Conservation (phyloP, 2,888 invertebrate genomes). For the Aphidoletes aphidimyza region DNA sequence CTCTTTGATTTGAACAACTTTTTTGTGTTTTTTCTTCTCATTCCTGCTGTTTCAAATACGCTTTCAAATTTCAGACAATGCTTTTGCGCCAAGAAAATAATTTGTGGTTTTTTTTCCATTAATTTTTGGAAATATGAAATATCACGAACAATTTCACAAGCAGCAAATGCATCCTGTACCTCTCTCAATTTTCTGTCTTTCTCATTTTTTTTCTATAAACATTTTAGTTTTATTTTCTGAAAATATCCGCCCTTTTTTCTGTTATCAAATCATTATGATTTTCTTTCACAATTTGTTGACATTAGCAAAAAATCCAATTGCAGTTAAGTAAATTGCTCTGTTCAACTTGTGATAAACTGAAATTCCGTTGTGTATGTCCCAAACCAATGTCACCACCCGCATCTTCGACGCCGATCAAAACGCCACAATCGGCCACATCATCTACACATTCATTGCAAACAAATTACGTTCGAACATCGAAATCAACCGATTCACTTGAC, state of each 20-base stretch:
- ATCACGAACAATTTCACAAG: neutral
- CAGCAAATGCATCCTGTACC: neutral
- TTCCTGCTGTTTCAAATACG: neutral
- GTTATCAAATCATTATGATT: conserved; percentile 26
- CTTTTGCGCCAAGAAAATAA: neutral
- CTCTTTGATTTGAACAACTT: neutral
- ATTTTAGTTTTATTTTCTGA: neutral
- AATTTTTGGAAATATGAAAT: no score
- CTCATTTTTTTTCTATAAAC: neutral
- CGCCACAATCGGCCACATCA: neutral
- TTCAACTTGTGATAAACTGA: conserved; percentile 64
- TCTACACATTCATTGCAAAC: conserved; percentile 44
- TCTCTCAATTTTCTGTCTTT: neutral
- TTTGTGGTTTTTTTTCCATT: neutral
- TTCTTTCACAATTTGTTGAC: conserved; percentile 38
- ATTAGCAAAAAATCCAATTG: conserved; percentile 59
- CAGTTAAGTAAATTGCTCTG: conserved; percentile 67
- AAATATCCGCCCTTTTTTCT: neutral
- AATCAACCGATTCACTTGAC: conserved; percentile 9
- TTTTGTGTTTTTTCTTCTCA: neutral
- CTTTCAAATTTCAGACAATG: neutral
- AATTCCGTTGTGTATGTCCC: conserved; percentile 63
- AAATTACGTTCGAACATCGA: neutral
- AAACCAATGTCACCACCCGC: conserved; percentile 21
- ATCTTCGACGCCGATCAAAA: neutral